Conservation (phyloP, 1,140 invertebrate genomes). For the Bathynomus jamesi region DNA sequence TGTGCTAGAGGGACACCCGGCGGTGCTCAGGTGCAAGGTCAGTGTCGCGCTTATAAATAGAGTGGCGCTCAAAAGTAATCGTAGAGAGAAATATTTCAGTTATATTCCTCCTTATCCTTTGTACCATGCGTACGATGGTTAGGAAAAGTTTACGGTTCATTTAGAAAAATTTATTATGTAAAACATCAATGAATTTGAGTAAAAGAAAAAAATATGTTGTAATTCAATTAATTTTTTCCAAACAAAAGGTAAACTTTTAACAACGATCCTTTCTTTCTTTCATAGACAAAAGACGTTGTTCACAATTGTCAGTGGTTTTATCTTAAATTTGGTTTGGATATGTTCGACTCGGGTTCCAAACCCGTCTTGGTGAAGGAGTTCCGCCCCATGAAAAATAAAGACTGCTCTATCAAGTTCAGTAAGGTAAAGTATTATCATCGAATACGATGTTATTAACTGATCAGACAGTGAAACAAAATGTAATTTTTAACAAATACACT, state of each 20-base stretch:
- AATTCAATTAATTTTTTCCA: no score
- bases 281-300: conserved; percentile 2
- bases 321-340: not conserved
- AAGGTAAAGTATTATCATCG: no score
- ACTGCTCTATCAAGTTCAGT: conserved; percentile 17
- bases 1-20: conserved; percentile 8
- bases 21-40: conserved; percentile 15
- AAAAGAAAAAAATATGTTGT: no score
- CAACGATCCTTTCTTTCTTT: not conserved
- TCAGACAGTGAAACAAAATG: no score
- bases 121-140: no score
- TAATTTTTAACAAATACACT: no score
- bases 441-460: no score
- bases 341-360: not conserved
- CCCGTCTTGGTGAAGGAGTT: conserved; percentile 6
- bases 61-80: not conserved
- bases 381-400: conserved; percentile 6
- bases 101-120: not conserved
- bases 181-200: no score
- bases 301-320: conserved; percentile 15
- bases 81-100: not conserved
- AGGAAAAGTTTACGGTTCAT: no score
- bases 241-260: not conserved
- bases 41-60: not conserved
- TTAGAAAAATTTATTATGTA: no score